Evolutionary conservation across 2,113 vertebrate genomes (phyloP), one percentile per base, ranked within the genome.

Genomic region (Actenoides lindsayi): DNA sequence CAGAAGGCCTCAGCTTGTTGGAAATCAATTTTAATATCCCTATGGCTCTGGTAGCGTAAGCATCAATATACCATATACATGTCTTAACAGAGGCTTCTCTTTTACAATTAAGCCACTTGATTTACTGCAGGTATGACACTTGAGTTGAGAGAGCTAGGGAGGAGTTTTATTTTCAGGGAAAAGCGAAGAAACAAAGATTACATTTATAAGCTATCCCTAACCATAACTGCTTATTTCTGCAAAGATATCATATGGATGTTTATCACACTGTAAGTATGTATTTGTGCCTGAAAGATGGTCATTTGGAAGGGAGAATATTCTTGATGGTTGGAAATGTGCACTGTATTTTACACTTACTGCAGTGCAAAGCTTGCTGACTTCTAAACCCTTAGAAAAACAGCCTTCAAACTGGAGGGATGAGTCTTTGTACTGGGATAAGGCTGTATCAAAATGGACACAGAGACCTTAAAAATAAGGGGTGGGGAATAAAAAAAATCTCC

Each of bases 11-110:
- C 65, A 69, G 70, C 48, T 79, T 94, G 91, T 30, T 89, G 59
- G 96, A 96, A 94, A 97, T 97, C 76, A 94, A 93, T 96, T 95
- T 89, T 97, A 95, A 92, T 95, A 97, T 81, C 91, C 89, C 51
- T 83, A 63, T 90, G 86, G 83, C 51, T 89, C 60, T 81, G 59
- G 71, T 54, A 89, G 64, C 13, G 5, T 65, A 79, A 75, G 44
- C 67, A 80, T 94, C 89, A 95, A 83, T 93, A 91, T 44, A 67
- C 76, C 65, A 67, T 90, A 94, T 94, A 89, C 19, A 33, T 46
- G 59, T 73, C 82, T 83, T 74, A 24, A 46, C 30, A 76, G 65
- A 35, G 48, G 68, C 68, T 81, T 90, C 64, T 83, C 69, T 89
- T 60, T 68, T 78, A 84, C 86, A 96, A 73, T 95, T 86, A 93